Evolutionary conservation across 1,140 invertebrate genomes (phyloP), one percentile per base, ranked within the genome.

Genomic region (Heliconius melpomene): DNA sequence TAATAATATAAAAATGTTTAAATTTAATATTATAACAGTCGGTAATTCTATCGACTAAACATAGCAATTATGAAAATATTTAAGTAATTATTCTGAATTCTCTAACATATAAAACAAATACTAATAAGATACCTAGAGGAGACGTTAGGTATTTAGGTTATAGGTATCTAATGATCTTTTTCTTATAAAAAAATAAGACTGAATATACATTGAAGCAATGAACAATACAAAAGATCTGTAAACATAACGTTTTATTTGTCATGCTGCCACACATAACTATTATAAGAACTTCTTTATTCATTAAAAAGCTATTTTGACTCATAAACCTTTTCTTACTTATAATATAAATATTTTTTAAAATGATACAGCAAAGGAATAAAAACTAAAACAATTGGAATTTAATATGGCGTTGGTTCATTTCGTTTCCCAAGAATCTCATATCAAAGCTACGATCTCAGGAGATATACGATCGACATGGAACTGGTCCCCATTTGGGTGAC

Each of bases 401-500:
- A 83, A 87, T 81, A 84, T 72, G 71, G 71, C 78, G 82, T 85
- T 79, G 78, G 84, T 85, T 85, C 84, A 88, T 90, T 92, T 88
- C 85, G 81, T 86, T 83, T 84, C 83, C 86, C 84, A 87, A 87
- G 87, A 87, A 83, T 82, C 82, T 85, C 84, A 82, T 92, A 92
- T 93, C 90, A 87, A 85, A 79, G 85, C 83, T 87, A 90, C 86
- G 87, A 92, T 93, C 89, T 90, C 86, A 75, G 78, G 83, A 90
- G 82, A 85, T 84, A 84, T 87, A 83, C 79, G 84, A 83, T 86
- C 84, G 84, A 85, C 79, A 83, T 87, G 83, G 79, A 89, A 89
- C 89, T 89, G 86, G 88, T 90, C 87, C 87, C 88, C 87, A 91
- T 90, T 92, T 93, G 86, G 89, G 87, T 88, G 88, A 90, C 87